Percentiles rank a stretch among this genome's conserved stretches.
These are phyloP conservation scores for Oryzias javanicus DNA, from an alignment of 2,113 vertebrate species.

Conservation along the genomic window DNA sequence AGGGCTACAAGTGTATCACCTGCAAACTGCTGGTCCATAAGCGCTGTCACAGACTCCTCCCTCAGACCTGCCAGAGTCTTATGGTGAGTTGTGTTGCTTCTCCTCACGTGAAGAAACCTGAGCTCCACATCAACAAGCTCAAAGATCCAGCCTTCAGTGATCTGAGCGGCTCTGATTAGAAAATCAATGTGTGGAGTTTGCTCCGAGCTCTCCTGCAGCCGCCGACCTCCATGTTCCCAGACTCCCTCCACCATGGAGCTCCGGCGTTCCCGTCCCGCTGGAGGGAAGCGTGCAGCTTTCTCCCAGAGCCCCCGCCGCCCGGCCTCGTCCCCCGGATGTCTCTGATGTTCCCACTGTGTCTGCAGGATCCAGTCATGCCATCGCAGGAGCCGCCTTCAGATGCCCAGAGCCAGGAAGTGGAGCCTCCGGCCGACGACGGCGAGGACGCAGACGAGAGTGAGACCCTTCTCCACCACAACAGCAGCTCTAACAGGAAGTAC, in stretches of 20 bases:
- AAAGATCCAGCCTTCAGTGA: slow-evolving; percentile 12
- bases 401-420: slow-evolving; percentile 83
- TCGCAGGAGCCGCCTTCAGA: slow-evolving; percentile 92
- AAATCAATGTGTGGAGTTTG: slow-evolving; percentile 32
- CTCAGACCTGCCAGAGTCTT: slow-evolving; percentile 95
- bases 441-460: slow-evolving; percentile 88
- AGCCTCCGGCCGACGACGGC: slow-evolving; percentile 84
- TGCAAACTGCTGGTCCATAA: slow-evolving; percentile 99
- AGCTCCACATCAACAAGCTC: background rate
- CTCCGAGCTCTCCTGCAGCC: background rate
- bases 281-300: background rate
- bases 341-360: slow-evolving; percentile 13
- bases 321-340: slow-evolving; percentile 3
- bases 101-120: background rate
- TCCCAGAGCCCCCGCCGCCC: background rate
- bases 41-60: slow-evolving; percentile 93
- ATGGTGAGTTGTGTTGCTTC: slow-evolving; percentile 87
- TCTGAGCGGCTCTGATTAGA: slow-evolving; percentile 18
- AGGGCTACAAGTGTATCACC: slow-evolving; percentile 99
- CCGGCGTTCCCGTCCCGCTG: background rate
- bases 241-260: background rate
- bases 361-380: slow-evolving; percentile 98
- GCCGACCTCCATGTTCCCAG: no score
- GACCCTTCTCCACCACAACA: slow-evolving; percentile 33
- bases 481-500: no score